Evolutionary conservation across 2,113 vertebrate genomes (phyloP), one percentile per base, ranked within the genome.

Genomic region (Neogobius melanostomus): DNA sequence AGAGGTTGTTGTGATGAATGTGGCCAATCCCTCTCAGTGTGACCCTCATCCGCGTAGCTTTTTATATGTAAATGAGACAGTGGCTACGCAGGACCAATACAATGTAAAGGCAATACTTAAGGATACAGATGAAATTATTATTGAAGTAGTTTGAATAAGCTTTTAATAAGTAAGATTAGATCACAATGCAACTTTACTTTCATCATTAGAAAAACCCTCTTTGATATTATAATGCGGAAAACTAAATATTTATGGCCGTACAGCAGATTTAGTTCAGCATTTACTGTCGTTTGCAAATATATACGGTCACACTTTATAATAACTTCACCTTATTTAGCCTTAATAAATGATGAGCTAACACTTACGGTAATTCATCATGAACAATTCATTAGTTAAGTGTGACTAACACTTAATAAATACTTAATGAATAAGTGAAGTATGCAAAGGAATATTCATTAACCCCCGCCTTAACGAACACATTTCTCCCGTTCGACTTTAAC

Each of bases 1-100:
- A 75, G 62, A 72, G 78, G 74, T 72, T 79, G 80, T 66, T 75
- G 78, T 78, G 76, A 81, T 76, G 69, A 81, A 80, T 80, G 82
- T 50, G 64, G 72, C 64, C 72, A 72, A 71, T 75, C 75, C 54
- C 2, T 66, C 72, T 72, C 71, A 59, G 71, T 61, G 28, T 72
- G 79, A 75, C 66, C 71, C 69, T 74, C 11, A 48, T 52, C 7
- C 42, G 50, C 71, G 53, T 72, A 62, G 45, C 67, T 69, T 71
- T 71, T 62, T 11, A 70, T 52, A 46, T 56, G 43, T 67, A 69
- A 75, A 60, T 72, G 60, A 52, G 69, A 56, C 66, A 69, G 69
- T 47, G 57, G 57, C 57, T 61, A 15, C 36, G 16, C 42, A 43
- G 15, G 57, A 43, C 6, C 11, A 6, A 7, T 12, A 43, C 28